Evolutionary conservation across 92 coral and sea anemone genomes (phyloP), one percentile per base, ranked within the genome.

Genomic region (Phenganax marumi): DNA sequence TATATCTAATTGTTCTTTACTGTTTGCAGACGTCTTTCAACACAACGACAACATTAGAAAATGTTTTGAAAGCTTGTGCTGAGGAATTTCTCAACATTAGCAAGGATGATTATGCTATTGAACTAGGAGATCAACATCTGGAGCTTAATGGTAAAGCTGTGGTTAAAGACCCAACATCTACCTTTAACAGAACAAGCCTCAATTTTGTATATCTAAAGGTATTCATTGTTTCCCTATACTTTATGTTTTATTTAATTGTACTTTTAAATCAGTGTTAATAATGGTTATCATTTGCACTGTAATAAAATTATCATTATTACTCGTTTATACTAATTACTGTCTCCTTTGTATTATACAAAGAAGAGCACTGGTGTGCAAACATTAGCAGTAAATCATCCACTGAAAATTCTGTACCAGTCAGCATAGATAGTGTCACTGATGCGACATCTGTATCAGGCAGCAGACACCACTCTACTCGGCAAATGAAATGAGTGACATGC

Each of bases 101-200:
- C 5, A 72, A 69, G 19, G 77, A 85, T 13, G 54, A 54, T 22
- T 23, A 62, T 49, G 78, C 50, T 8, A 53, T 77, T 19, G 79
- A 70, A 43, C 81, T 69, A 8, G 19, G 18, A 39, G 3, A 9
- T 48, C 52, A 53, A 10, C 22, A 25, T 21, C 8, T 86, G 0
- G 89, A 86, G 13, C 51, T 84, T 23, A 84, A 87, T 84, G 90
- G 85, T 19, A 87, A 78, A 70, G 89, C 89, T 17, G 60, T 70
- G 73, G 89, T 81, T 13, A 86, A 86, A 21, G 90, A 84, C 68
- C 69, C 58, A 22, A 65, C 87, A 8, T 68, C 6, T 61, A 78
- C 87, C 17, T 81, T 25, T 74, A 87, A 84, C 90, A 77, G 53
- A 46, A 76, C 70, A 7, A 75, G 80, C 3, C 77, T 87, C 49